These are phyloP conservation scores for Eonycteris spelaea DNA, from an alignment of 2,113 vertebrate genomes.

Conservation along the genomic window DNA sequence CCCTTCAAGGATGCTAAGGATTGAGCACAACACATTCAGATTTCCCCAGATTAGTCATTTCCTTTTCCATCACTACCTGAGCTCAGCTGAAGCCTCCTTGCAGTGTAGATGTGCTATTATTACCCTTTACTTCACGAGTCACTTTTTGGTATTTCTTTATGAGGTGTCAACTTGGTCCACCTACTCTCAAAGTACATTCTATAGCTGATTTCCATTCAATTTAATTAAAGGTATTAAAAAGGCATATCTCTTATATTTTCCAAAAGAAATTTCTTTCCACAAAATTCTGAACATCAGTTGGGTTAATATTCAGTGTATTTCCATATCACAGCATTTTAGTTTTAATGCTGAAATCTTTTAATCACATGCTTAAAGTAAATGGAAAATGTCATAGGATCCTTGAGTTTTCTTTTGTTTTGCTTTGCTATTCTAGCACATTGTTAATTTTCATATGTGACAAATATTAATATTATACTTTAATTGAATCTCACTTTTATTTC, in stretches of 20 bases:
- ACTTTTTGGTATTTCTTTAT: neutral
- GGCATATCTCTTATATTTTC: neutral
- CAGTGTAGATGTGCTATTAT: neutral
- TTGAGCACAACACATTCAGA: neutral
- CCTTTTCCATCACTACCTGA: neutral
- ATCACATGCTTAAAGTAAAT: neutral
- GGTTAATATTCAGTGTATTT: neutral
- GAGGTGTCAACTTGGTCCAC: neutral
- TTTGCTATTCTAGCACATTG: conserved; percentile 37
- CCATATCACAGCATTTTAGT: neutral
- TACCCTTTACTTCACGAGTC: neutral
- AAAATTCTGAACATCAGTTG: neutral
- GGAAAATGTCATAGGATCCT: neutral
- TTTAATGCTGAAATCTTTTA: conserved; percentile 7
- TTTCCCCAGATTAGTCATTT: conserved; percentile 2
- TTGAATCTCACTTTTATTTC: conserved; percentile 46
- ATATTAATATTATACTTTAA: conserved; percentile 25
- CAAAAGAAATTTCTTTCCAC: neutral
- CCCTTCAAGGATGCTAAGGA: neutral
- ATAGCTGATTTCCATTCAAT: neutral
- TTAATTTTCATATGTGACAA: conserved; percentile 54
- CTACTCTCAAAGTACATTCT: neutral
- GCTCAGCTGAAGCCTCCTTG: neutral
- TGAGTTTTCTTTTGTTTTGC: neutral
- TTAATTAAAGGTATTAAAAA: neutral